These are phyloP conservation scores for Drosophila gunungcola DNA, from an alignment of 1,140 invertebrate genomes.

Conservation along the genomic window DNA sequence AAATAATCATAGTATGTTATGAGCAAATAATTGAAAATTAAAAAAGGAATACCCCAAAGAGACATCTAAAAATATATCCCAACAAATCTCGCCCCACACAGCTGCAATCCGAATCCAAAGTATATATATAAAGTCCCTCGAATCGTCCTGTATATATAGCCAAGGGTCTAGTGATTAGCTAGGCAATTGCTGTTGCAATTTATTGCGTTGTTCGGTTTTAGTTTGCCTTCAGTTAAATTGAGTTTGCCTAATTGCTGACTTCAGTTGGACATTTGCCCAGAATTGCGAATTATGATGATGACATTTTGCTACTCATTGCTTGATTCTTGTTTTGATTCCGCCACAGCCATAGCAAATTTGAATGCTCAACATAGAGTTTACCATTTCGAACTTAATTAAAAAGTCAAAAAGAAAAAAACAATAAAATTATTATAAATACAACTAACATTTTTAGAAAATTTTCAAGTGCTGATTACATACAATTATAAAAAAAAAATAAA, in stretches of 20 bases:
- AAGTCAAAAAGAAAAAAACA: conserved; percentile 28
- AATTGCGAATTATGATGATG: conserved; percentile 45
- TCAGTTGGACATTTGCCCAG: conserved; percentile 42
- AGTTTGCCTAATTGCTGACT: conserved; percentile 50
- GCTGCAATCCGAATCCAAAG: conserved; percentile 9
- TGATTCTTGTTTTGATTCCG: conserved; percentile 57
- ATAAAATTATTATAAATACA: conserved; percentile 41
- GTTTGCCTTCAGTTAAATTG: conserved; percentile 37
- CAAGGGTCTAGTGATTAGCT: conserved; percentile 22
- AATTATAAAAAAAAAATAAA: conserved; percentile 19
- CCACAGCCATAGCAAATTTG: conserved; percentile 76
- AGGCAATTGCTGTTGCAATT: conserved; percentile 47
- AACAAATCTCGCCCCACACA: conserved; percentile 8
- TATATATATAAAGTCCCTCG: background rate
- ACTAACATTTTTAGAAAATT: conserved; percentile 78
- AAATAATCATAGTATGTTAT: background rate
- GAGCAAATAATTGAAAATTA: background rate
- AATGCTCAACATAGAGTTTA: conserved; percentile 79
- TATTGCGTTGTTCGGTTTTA: conserved; percentile 45
- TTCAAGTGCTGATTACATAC: conserved; percentile 82
- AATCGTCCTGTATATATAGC: conserved; percentile 13
- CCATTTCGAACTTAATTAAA: conserved; percentile 56
- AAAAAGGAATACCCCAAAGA: background rate
- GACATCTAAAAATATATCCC: background rate
- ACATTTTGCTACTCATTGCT: conserved; percentile 60